Percentiles rank a stretch among this genome's conserved stretches.
phyloP scores from a whole-genome alignment of 2,113 vertebrate genomes.

The Salminus brasiliensis region DNA sequence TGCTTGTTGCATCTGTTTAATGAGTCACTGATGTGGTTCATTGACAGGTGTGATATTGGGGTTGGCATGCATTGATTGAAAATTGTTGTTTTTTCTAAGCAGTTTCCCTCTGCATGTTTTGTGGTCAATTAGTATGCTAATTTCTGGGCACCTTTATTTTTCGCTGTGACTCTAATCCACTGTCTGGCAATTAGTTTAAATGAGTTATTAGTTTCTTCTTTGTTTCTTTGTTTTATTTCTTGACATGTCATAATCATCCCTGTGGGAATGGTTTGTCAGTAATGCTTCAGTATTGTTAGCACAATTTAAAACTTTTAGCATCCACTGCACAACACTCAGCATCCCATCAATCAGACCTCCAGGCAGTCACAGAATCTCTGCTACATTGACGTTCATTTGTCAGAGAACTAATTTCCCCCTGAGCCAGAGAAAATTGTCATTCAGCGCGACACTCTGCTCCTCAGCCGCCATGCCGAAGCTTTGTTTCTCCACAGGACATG shows the following conservation, averaged over 20 bases:
- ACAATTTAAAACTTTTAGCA: slow-evolving; percentile 15
- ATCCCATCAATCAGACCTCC: slow-evolving; percentile 24
- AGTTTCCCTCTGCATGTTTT: neutral
- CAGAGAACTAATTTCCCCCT: slow-evolving; percentile 58
- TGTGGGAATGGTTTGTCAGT: neutral
- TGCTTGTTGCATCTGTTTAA: slow-evolving; percentile 29
- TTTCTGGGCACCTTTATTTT: neutral
- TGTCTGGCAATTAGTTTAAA: neutral
- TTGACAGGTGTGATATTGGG: neutral
- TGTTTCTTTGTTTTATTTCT: neutral
- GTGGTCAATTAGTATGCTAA: slow-evolving; percentile 13
- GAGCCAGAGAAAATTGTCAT: slow-evolving; percentile 65
- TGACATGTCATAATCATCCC: neutral
- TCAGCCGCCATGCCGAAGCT: slow-evolving; percentile 50
- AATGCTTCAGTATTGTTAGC: neutral
- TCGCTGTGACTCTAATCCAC: neutral
- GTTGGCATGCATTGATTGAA: neutral
- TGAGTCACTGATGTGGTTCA: slow-evolving; percentile 16
- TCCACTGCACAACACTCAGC: slow-evolving; percentile 31
- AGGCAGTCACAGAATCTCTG: slow-evolving; percentile 27
- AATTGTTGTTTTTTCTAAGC: neutral
- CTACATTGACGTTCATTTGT: slow-evolving; percentile 49
- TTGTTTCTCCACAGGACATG: slow-evolving; percentile 67
- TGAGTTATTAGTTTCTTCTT: neutral
- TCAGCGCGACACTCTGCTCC: slow-evolving; percentile 53